Conservation (phyloP, 1,140 invertebrate species). For the Bilobella aurantiaca region DNA sequence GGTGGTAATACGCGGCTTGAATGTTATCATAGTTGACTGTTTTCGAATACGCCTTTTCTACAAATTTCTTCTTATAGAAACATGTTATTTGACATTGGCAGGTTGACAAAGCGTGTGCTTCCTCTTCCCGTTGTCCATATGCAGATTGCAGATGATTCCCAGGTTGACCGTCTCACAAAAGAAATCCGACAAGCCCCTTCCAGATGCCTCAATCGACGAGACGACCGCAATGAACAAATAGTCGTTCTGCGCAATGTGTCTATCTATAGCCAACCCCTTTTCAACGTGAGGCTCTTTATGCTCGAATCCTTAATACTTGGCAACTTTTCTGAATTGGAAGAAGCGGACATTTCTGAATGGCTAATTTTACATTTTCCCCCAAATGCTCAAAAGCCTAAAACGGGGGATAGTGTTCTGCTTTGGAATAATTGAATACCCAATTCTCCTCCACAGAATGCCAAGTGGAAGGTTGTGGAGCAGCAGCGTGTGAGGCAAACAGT, state of each 20-base stretch:
- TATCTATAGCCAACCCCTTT: not conserved
- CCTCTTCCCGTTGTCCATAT: not conserved
- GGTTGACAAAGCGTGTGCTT: not conserved
- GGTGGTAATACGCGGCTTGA: no score
- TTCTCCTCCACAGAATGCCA: not conserved
- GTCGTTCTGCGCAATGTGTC: not conserved
- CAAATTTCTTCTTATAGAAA: not conserved
- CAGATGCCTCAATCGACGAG: not conserved
- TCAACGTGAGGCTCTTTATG: not conserved
- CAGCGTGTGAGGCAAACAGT: constrained; percentile 7
- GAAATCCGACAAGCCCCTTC: constrained; percentile 1
- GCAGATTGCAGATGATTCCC: constrained; percentile 1
- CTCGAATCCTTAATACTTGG: no score
- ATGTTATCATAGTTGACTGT: no score
- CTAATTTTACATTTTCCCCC: not conserved
- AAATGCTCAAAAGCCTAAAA: constrained; percentile 2
- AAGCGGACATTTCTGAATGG: no score
- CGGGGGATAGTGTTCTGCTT: no score
- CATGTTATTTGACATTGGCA: not conserved
- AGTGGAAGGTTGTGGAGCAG: not conserved
- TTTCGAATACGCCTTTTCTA: no score
- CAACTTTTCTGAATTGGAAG: no score
- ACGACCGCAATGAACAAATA: no score
- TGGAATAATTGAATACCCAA: no score
- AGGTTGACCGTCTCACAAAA: not conserved